Base-by-base conservation (phyloP, 2,888 invertebrate genomes). In the Ophion slaviceki region DNA sequence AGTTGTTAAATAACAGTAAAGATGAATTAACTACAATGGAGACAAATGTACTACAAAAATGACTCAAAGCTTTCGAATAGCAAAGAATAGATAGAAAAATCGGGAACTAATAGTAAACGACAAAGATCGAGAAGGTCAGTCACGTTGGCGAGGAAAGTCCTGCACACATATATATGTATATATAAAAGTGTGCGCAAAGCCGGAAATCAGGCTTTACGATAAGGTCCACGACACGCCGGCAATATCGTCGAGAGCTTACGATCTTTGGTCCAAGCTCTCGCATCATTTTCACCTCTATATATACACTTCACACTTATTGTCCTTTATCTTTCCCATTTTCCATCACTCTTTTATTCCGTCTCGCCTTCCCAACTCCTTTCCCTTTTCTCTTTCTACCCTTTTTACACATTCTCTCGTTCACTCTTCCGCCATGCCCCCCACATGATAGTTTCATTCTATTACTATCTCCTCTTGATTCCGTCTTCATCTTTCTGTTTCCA, bases 201-300 rank as follows among this genome's bases (percentile, higher is more conserved):
- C 70, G 61, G 83, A 87, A 86, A 87, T 87, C 82, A 85, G 86
- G 86, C 85, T 87, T 87, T 85, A 87, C 86, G 87, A 87, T 87
- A 87, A 87, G 85, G 82, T 85, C 47, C 80, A 79, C 83, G 85
- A 85, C 87, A 86, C 77, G 81, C 66, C 47, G 76, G 84, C 86
- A 87, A 87, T 87, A 87, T 87, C 87, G 86, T 86, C 87, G 85
- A 87, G 87, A 87, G 87, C 85, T 87, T 87, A 87, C 85, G 85
- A 78, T 76, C 74, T 70, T 66, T 47, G 79, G 75, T 82, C 79
- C 79, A 40, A 67, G 75, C 82, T 78, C 79, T 45, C 67, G 70
- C 70, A 61, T 78, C 78, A 79, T 83, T 83, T 83, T 74, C 64
- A 80, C 80, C 67, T 74, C 80, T 57, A 32, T 20, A 66, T 62